These are phyloP conservation scores for Leucozona laternaria DNA, from an alignment of 2,888 invertebrate species.

Conservation along the genomic window DNA sequence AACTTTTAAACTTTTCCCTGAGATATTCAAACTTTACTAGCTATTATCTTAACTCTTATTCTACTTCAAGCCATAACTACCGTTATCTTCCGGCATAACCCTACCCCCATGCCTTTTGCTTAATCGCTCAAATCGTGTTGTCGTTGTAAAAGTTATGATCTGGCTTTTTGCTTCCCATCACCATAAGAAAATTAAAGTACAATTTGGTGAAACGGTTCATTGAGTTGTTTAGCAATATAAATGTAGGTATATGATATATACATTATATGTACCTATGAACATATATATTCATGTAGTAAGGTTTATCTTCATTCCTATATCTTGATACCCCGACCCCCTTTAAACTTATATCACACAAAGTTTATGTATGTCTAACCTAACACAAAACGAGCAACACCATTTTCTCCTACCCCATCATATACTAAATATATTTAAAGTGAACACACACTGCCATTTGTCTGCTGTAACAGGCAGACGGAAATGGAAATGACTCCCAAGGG, in stretches of 20 bases:
- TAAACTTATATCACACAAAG: conserved; percentile 23
- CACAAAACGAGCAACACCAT: conserved; percentile 34
- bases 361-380: conserved; percentile 34
- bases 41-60: conserved; percentile 3
- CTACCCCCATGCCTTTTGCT: not conserved
- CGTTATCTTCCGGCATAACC: conserved; percentile 16
- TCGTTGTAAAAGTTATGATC: conserved; percentile 38
- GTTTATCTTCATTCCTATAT: conserved; percentile 20
- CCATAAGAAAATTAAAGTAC: conserved; percentile 35
- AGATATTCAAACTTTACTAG: conserved; percentile 7
- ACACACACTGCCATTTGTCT: conserved; percentile 29
- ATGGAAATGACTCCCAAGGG: conserved; percentile 33
- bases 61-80: conserved; percentile 12
- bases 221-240: conserved; percentile 27
- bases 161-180: conserved; percentile 27
- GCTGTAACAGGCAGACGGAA: conserved; percentile 30
- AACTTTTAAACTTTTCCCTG: conserved; percentile 12
- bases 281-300: not conserved
- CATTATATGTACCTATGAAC: not conserved
- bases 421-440: not conserved
- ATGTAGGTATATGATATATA: not conserved
- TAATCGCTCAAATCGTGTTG: conserved; percentile 39
- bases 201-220: conserved; percentile 43
- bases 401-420: not conserved
- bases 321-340: too few relatives aligned